A percentile compares a stretch with the other conserved stretches of the same genome.
These are phyloP conservation scores for Druon quercuslanigerum DNA, from an alignment of 1,140 invertebrate genomes.

Conservation along the genomic window DNA sequence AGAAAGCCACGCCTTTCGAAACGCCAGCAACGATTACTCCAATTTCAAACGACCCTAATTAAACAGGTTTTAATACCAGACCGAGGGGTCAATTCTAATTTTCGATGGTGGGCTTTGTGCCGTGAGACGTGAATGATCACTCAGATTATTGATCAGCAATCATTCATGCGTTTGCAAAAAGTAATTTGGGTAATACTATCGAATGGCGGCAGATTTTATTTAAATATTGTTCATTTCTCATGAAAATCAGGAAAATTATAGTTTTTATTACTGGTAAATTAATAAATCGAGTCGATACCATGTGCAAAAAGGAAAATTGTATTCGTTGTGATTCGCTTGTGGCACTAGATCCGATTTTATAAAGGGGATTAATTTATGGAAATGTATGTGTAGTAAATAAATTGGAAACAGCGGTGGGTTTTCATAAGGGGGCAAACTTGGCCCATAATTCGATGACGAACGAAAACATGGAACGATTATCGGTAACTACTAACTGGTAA, in stretches of 20 bases:
- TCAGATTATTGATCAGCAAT: background rate
- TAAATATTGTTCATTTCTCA: too few relatives aligned
- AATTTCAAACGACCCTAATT: constrained; percentile 22
- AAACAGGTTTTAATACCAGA: constrained; percentile 21
- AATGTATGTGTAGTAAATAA: constrained; percentile 15
- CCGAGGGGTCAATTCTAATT: background rate
- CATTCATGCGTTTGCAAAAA: background rate
- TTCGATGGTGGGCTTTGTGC: background rate
- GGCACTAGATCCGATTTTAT: background rate
- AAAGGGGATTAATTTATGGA: constrained; percentile 33
- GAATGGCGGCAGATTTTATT: too few relatives aligned
- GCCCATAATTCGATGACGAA: constrained; percentile 44
- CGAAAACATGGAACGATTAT: constrained; percentile 50
- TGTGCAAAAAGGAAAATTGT: too few relatives aligned
- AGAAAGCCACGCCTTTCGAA: background rate
- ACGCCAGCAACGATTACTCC: constrained; percentile 9
- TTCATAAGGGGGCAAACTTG: constrained; percentile 35
- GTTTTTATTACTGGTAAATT: too few relatives aligned
- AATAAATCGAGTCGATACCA: too few relatives aligned
- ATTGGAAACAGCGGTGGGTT: background rate
- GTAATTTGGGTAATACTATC: background rate
- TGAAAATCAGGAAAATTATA: too few relatives aligned
- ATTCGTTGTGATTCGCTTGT: too few relatives aligned
- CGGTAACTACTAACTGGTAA: constrained; percentile 51
- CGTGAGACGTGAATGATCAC: background rate